Conservation (phyloP, 2,797 vertebrate species). For the Glossophaga mutica region DNA sequence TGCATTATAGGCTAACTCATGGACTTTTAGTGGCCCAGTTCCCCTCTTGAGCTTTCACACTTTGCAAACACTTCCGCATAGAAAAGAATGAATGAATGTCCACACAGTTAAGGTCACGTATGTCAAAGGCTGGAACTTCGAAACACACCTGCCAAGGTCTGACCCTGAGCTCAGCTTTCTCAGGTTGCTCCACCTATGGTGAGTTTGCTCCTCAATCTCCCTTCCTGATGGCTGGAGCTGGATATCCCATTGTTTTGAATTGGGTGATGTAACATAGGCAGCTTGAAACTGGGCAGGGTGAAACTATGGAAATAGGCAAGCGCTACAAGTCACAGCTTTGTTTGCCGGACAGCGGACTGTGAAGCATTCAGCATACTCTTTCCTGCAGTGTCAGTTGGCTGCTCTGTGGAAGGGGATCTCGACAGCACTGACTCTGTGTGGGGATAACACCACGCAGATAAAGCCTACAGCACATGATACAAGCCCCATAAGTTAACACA, state of each 20-base stretch:
- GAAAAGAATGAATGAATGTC: accelerated
- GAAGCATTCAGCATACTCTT: accelerated
- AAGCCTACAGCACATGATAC: neutral
- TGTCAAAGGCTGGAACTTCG: accelerated
- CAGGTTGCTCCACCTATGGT: accelerated
- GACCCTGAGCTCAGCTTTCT: too few species aligned
- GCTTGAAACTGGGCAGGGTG: accelerated
- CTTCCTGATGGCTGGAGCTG: accelerated
- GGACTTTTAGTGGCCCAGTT: accelerated
- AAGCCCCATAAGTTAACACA: neutral
- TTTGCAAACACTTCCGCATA: neutral
- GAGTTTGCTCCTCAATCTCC: accelerated
- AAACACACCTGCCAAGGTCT: accelerated
- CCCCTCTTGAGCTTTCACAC: neutral
- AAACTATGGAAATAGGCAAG: neutral
- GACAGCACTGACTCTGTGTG: accelerated
- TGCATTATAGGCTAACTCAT: accelerated
- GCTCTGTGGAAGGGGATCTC: neutral
- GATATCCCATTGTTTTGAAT: accelerated
- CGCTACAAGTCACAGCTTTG: accelerated
- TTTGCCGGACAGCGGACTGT: accelerated
- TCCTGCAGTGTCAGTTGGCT: accelerated
- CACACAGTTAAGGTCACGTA: neutral
- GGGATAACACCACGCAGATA: neutral
- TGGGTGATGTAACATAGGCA: accelerated